These are phyloP conservation scores for Lasiurus borealis DNA, from an alignment of 2,113 vertebrate genomes.

Conservation along the genomic window DNA sequence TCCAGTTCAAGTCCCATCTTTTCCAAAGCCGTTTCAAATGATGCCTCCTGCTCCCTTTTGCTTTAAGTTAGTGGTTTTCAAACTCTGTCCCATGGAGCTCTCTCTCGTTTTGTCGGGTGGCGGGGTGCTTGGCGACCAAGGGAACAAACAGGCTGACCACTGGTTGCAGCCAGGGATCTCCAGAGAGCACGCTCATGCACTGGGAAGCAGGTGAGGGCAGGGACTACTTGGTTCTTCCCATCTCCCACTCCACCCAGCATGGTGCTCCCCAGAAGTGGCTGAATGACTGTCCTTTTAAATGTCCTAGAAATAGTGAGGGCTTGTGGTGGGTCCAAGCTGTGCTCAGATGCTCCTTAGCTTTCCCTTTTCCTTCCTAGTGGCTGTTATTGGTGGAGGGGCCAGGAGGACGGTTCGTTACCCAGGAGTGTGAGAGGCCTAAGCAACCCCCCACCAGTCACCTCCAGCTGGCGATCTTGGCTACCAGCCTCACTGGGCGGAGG, in stretches of 20 bases:
- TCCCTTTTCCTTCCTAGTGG: background rate
- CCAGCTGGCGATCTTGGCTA: background rate
- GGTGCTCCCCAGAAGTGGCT: background rate
- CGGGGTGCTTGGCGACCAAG: too few relatives aligned
- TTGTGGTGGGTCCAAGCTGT: background rate
- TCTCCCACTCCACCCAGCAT: background rate
- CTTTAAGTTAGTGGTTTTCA: conserved; percentile 18
- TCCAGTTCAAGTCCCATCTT: background rate
- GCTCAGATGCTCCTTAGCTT: background rate
- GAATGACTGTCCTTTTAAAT: background rate
- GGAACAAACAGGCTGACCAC: background rate
- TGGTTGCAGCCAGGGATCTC: background rate
- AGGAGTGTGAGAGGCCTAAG: background rate
- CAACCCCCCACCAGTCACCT: background rate
- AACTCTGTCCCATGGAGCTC: background rate
- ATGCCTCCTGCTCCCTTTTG: background rate
- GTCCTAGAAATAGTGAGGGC: background rate
- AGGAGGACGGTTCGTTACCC: background rate
- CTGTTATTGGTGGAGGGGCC: background rate
- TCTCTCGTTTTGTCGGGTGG: background rate
- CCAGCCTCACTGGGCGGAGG: background rate
- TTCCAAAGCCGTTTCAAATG: background rate
- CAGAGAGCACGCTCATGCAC: background rate
- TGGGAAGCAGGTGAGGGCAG: background rate
- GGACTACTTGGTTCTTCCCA: background rate